Conservation (phyloP, 2,113 vertebrate genomes). For the Dromaius novaehollandiae region DNA sequence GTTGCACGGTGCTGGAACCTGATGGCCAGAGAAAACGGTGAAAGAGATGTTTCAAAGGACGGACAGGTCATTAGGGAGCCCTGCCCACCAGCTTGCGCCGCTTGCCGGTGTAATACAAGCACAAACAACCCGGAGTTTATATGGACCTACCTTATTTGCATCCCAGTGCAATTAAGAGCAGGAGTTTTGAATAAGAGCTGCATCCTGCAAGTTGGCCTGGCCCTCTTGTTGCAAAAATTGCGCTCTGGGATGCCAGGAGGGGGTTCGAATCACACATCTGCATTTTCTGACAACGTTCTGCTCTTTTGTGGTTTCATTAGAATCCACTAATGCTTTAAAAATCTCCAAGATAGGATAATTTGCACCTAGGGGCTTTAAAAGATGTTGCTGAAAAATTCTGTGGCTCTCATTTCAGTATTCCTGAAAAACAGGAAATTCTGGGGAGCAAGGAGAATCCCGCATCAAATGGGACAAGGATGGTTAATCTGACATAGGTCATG, state of each 20-base stretch:
- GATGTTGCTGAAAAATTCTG: neutral
- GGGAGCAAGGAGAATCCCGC: neutral
- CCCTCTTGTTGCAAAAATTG: neutral
- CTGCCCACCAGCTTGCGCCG: too few relatives aligned
- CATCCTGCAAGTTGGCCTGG: neutral
- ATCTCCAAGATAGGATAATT: neutral
- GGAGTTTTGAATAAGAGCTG: neutral
- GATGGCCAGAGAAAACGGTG: neutral
- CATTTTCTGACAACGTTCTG: accelerated
- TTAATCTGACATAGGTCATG: neutral
- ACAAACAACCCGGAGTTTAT: neutral
- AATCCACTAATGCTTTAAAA: accelerated
- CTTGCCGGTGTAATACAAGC: too few relatives aligned
- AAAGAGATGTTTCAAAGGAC: neutral
- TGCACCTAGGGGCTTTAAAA: neutral
- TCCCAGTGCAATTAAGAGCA: neutral
- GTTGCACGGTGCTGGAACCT: too few relatives aligned
- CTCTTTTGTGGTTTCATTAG: neutral
- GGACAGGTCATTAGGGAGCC: neutral
- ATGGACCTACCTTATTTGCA: neutral
- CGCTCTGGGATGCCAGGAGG: neutral
- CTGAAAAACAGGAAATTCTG: neutral
- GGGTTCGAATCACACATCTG: accelerated
- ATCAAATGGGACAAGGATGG: neutral
- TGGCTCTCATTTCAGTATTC: accelerated